phyloP scores from a whole-genome alignment of 30 jellyfish, hydroid and myxozoan genomes.

The Aurelia aurita region DNA sequence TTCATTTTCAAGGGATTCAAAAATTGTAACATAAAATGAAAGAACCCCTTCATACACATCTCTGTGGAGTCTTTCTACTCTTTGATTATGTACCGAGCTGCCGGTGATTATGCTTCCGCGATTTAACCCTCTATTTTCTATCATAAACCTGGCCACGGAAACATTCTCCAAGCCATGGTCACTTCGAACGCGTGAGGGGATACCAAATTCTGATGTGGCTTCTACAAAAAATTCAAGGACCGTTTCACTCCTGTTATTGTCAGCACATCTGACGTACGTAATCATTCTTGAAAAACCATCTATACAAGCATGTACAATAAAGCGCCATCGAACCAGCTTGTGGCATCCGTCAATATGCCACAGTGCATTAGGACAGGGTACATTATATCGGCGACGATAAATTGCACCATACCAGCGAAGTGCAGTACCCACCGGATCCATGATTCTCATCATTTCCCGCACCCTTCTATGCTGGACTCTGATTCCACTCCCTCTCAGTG shows the following conservation, averaged over 20 bases:
- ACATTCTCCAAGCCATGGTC: slow-evolving; percentile 43
- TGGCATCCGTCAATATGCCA: slow-evolving; percentile 29
- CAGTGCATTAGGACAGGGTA: slow-evolving; percentile 9
- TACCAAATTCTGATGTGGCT: slow-evolving; percentile 27
- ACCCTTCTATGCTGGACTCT: slow-evolving; percentile 4
- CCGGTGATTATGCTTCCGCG: slow-evolving; percentile 33
- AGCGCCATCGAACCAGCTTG: slow-evolving; percentile 10
- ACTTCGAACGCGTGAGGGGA: slow-evolving; percentile 35
- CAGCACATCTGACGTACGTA: slow-evolving; percentile 15
- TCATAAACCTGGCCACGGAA: slow-evolving; percentile 25
- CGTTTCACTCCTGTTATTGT: slow-evolving; percentile 25
- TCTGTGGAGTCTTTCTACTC: slow-evolving; percentile 41
- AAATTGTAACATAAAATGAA: slow-evolving; percentile 21
- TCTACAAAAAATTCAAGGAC: slow-evolving; percentile 20
- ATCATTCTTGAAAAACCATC: slow-evolving; percentile 16
- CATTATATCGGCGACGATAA: slow-evolving; percentile 3
- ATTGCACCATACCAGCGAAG: slow-evolving; percentile 10
- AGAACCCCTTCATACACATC: slow-evolving; percentile 33
- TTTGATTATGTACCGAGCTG: slow-evolving; percentile 26
- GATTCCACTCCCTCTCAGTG: slow-evolving; percentile 13
- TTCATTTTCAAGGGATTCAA: slow-evolving; percentile 22
- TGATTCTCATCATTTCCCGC: slow-evolving; percentile 8
- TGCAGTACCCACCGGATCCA: slow-evolving; percentile 14
- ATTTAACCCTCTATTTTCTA: slow-evolving; percentile 11
- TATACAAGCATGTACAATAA: slow-evolving; percentile 13